Percentiles rank a stretch among this genome's conserved stretches.
Evolutionary conservation across 2,797 vertebrate species (phyloP).

Genomic region (Leptoclinus maculatus): DNA sequence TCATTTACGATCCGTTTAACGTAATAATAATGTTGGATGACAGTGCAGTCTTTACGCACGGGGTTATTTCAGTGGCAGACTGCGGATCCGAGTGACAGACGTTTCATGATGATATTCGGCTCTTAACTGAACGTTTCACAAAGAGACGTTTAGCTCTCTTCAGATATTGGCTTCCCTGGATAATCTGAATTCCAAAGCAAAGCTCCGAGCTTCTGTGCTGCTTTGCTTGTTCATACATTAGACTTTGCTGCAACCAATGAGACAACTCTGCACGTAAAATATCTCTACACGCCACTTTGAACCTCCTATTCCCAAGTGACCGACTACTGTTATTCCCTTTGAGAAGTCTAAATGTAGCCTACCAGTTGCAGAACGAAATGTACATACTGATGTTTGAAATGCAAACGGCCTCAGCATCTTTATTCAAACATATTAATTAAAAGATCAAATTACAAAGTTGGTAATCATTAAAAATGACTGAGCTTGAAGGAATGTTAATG

Average conservation of each 20-base stretch:
- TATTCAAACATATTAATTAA: constrained; percentile 4
- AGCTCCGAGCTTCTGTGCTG: constrained; percentile 44
- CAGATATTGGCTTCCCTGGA: constrained; percentile 55
- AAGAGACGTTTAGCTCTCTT: constrained; percentile 51
- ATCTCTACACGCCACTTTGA: constrained; percentile 57
- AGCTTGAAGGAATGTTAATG: constrained; percentile 4
- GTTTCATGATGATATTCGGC: constrained; percentile 50
- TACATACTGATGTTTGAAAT: constrained; percentile 2
- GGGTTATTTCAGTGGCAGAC: constrained; percentile 32
- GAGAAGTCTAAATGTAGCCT: constrained; percentile 35
- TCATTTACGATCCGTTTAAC: neutral
- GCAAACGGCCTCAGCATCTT: neutral
- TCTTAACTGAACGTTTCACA: constrained; percentile 46
- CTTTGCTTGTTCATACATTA: constrained; percentile 63
- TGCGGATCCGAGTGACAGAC: constrained; percentile 43
- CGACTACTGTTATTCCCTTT: constrained; percentile 18
- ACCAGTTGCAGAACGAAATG: neutral
- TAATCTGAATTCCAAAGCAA: constrained; percentile 68
- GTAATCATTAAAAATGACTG: constrained; percentile 10
- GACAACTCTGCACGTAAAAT: constrained; percentile 56
- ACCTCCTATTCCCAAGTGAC: constrained; percentile 56
- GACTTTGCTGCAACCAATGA: constrained; percentile 54
- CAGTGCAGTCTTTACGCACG: constrained; percentile 24
- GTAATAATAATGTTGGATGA: neutral
- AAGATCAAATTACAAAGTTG: constrained; percentile 31